Evolutionary conservation across 2,888 invertebrate genomes (phyloP), one percentile per base, ranked within the genome.

Genomic region (Eupithecia tripunctaria): DNA sequence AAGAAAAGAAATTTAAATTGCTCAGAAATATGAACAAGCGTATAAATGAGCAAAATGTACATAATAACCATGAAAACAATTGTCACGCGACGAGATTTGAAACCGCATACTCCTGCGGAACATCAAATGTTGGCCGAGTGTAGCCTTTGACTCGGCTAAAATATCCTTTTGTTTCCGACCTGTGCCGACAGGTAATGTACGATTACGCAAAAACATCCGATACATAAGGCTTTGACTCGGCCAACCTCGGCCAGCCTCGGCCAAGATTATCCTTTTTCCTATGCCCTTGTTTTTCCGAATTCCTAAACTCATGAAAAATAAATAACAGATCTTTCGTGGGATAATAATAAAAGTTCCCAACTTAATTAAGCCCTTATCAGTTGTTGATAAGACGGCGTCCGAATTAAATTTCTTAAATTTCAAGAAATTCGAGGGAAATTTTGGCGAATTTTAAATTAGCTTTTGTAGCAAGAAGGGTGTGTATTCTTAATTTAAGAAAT

Each of bases 331-430:
- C 32, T 67, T 72, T 51, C 72, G 60, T 62, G 64, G 75, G 75
- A 64, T 75, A 25, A 72, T 72, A 69, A 75, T 75, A 75, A 75
- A 75, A 70, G 73, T 67, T 73, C 71, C 73, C n/a, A 74, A 79
- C 74, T 79, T 79, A 78, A 80, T 80, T 78, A 78, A 67, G 60
- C 56, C 56, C 72, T 80, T 78, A 80, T 79, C 79, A 80, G 79
- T 73, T 51, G 41, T n/a, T 68, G 79, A 79, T 79, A 78, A 79
- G 74, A 75, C 75, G 38, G 38, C 8, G 65, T 18, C 47, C 14
- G 68, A 72, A 72, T 70, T 75, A 67, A 72, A 75, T 70, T 74
- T 75, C 70, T 67, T 72, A 67, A 70, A 75, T 70, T 74, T 75
- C 70, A 60, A 72, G 72, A 72, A 72, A 47, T 72, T 36, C 38